Evolutionary conservation across 2,113 vertebrate genomes (phyloP), one percentile per base, ranked within the genome.

Genomic region (Orthonyx spaldingii): DNA sequence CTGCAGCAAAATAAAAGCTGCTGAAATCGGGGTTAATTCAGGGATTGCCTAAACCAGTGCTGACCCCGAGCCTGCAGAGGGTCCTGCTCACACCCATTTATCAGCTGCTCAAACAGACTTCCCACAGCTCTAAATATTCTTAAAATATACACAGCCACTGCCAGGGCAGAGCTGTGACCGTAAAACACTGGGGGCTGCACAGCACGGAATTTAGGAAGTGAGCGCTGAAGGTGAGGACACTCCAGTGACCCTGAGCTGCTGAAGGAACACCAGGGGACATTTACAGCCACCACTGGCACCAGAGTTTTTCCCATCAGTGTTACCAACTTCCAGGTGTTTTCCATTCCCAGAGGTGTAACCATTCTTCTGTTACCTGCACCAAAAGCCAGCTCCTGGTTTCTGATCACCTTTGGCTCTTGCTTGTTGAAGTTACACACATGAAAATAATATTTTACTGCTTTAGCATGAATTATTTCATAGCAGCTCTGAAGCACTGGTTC

Each of bases 11-110:
- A 23, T 1, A 5, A 17, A 50, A 86, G 46, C 50, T 66, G 80
- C 33, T 49, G 72, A 39, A 55, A 49, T 2, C 12, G 22, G 35
- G 68, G 39, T 74, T 22, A 27, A 37, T 53, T 33, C 27, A 55
- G 52, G 23, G 59, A 0, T 37, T 50, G 17, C 4, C 63, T 9
- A 42, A 26, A 18, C 28, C 46, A 65, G 11, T 0, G 0, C 10
- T 49, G 68, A 49, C 46, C 44, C 64, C 4, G 3, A 86, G 55
- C 15, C 59, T 60, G 19, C 68, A 55, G 26, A 42, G 53, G 61
- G 22, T 47, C 49, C 47, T 52, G 33, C 5, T 75, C 39, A 56
- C 46, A 27, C 46, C 20, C 59, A 11, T 20, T 59, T 3, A 28
- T 20, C 59, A 65, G 56, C 22, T 91, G 64, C 64, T 63, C 4